Conservation (phyloP, 1,140 invertebrate genomes). For the Zaprionus taronus region DNA sequence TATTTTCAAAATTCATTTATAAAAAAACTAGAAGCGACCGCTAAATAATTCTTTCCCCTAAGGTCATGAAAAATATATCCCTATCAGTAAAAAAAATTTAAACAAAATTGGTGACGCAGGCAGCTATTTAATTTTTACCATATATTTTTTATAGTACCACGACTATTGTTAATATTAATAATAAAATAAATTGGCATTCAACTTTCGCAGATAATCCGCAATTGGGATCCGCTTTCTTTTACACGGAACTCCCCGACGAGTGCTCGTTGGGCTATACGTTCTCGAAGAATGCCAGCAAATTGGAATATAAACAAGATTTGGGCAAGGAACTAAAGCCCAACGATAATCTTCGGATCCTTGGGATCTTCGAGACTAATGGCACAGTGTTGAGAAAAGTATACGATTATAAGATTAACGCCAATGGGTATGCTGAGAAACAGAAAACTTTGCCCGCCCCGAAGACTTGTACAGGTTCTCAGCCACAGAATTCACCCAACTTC, state of each 20-base stretch:
- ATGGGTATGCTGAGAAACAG: neutral
- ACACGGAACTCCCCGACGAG: neutral
- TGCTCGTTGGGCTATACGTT: constrained; percentile 5
- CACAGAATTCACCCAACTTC: neutral
- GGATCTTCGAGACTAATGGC: constrained; percentile 1
- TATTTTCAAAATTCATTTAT: no score
- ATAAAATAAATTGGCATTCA: neutral
- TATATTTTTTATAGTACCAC: no score
- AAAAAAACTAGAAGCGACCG: no score
- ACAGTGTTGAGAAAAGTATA: neutral
- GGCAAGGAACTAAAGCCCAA: neutral
- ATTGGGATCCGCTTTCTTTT: constrained; percentile 17
- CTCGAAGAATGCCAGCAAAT: neutral
- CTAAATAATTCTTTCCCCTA: no score
- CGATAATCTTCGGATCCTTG: constrained; percentile 10
- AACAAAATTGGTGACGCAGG: no score
- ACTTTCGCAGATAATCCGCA: constrained; percentile 12
- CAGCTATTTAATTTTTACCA: no score
- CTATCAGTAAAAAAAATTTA: no score
- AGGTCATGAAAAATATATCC: no score
- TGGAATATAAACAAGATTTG: neutral
- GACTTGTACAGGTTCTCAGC: neutral
- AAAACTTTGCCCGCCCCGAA: neutral
- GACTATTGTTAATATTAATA: no score
- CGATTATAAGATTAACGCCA: constrained; percentile 8